Conservation (phyloP, 2,888 invertebrate species). For the Strigamia maritima region DNA sequence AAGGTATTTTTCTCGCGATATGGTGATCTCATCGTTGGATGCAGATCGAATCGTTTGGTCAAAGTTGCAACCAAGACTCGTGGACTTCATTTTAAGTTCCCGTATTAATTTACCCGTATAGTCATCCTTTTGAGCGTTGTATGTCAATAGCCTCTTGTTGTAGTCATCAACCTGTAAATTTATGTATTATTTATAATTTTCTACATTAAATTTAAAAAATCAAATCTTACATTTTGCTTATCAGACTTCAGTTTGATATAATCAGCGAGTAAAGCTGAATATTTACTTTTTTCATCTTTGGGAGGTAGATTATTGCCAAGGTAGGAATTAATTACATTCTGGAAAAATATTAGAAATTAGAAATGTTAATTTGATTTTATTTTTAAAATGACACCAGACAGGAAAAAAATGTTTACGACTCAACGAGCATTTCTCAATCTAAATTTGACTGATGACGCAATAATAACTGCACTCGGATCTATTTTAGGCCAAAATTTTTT, state of each 20-base stretch:
- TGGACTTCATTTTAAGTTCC: background rate
- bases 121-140: background rate
- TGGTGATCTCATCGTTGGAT: background rate
- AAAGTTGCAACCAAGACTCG: background rate
- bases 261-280: background rate
- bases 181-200: background rate
- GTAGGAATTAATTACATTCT: background rate
- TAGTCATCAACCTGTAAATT: background rate
- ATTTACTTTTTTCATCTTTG: background rate
- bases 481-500: background rate
- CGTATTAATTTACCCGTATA: background rate
- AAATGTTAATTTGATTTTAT: background rate
- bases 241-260: background rate
- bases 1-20: background rate
- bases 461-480: background rate
- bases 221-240: background rate
- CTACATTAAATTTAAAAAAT: background rate
- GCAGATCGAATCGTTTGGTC: background rate
- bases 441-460: background rate
- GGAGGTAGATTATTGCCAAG: background rate
- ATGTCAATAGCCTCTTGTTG: background rate
- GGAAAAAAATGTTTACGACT: no score
- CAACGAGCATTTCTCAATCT: no score
- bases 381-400: background rate
- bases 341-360: background rate